These are phyloP conservation scores for Caenorhabditis briggsae DNA, from an alignment of 1,140 invertebrate species.

Conservation along the genomic window DNA sequence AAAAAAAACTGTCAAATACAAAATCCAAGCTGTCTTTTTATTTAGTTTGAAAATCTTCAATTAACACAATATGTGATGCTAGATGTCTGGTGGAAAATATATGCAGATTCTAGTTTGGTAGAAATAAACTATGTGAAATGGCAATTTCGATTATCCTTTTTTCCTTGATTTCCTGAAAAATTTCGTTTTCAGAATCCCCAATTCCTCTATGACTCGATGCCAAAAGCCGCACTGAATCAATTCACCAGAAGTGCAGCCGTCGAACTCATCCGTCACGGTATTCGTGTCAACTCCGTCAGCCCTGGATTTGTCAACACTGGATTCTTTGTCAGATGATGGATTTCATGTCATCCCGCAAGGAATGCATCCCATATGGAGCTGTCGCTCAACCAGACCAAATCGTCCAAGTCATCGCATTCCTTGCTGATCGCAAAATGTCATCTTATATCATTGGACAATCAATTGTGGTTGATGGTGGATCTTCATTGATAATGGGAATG, in stretches of 20 bases:
- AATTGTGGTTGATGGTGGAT: slow-evolving; percentile 1
- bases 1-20: no score
- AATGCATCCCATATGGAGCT: background rate
- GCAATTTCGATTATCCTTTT: background rate
- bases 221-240: slow-evolving; percentile 52
- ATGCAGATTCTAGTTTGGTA: no score
- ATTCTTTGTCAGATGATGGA: background rate
- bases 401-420: background rate
- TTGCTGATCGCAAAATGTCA: background rate
- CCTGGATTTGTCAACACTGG: background rate
- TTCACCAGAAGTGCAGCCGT: slow-evolving; percentile 38
- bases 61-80: no score
- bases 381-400: background rate
- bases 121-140: no score
- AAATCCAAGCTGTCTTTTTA: no score
- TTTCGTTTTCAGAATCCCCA: slow-evolving; percentile 29
- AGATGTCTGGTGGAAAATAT: no score
- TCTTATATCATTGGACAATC: background rate
- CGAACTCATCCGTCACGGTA: background rate
- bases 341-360: background rate
- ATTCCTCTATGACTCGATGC: slow-evolving; percentile 30
- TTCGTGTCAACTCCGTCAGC: slow-evolving; percentile 43
- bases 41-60: no score
- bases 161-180: background rate
- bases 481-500: background rate